These are phyloP conservation scores for Podocnemis expansa DNA, from an alignment of 2,113 vertebrate genomes.

Conservation along the genomic window DNA sequence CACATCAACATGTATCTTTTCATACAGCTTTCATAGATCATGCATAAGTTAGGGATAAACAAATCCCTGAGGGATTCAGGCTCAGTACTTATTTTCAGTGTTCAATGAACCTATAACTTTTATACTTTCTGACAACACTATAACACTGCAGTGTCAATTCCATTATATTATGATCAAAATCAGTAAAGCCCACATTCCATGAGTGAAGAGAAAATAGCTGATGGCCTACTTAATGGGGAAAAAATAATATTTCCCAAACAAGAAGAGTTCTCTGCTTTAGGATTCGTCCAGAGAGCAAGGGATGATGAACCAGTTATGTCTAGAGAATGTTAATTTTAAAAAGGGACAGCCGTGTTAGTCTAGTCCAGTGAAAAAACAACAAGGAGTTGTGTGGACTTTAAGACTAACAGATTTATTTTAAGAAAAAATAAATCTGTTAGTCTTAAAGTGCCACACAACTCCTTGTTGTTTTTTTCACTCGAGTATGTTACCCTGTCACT, in stretches of 20 bases:
- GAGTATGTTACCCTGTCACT: rapidly evolving
- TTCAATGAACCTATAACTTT: not conserved
- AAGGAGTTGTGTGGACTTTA: no score
- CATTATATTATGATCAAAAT: not conserved
- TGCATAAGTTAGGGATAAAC: not conserved
- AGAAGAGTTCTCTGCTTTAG: not conserved
- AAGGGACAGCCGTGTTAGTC: no score
- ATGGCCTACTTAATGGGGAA: not conserved
- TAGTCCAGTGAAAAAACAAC: no score
- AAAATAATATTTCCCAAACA: not conserved
- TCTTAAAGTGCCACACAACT: no score
- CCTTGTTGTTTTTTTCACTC: no score
- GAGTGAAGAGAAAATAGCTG: not conserved
- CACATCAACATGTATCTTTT: not conserved
- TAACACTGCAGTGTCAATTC: not conserved
- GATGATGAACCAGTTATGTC: not conserved
- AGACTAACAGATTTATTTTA: no score
- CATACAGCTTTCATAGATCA: not conserved
- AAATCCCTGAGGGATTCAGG: not conserved
- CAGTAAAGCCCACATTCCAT: not conserved
- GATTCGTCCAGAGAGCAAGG: no score
- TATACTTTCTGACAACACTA: not conserved
- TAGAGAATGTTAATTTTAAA: no score
- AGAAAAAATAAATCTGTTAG: no score
- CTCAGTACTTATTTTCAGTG: not conserved